A percentile compares a stretch with the other conserved stretches of the same genome.
These are phyloP conservation scores for Hylaea fasciaria DNA, from an alignment of 2,888 invertebrate genomes.

Conservation along the genomic window DNA sequence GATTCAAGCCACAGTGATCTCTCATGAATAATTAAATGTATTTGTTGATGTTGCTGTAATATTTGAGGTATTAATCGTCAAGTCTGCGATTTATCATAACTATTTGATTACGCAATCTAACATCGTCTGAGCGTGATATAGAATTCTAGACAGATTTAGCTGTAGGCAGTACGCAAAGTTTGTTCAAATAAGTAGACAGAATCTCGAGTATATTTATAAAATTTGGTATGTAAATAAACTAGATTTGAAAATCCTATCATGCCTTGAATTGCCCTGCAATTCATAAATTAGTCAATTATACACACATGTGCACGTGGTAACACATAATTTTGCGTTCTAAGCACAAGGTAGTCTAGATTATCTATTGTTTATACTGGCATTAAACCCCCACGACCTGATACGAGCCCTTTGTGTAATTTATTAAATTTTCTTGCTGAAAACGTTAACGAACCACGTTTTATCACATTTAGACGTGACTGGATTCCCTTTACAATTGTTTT, in stretches of 20 bases:
- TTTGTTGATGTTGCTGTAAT: constrained; percentile 1
- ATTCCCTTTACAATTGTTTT: constrained; percentile 24
- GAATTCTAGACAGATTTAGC: constrained; percentile 16
- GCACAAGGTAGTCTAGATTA: background rate
- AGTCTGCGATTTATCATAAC: background rate
- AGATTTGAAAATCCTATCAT: too few species aligned
- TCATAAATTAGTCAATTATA: too few species aligned
- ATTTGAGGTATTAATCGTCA: constrained; percentile 1
- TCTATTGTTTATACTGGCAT: background rate
- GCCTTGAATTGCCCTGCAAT: too few species aligned
- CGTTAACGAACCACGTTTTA: constrained; percentile 51
- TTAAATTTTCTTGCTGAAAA: constrained; percentile 47
- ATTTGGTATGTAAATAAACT: constrained; percentile 1
- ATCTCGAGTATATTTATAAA: background rate
- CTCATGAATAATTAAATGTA: constrained; percentile 14
- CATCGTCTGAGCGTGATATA: constrained; percentile 28
- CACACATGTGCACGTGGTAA: too few species aligned
- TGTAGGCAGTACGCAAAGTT: constrained; percentile 19
- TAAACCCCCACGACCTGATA: constrained; percentile 12
- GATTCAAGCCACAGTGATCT: background rate
- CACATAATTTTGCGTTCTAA: too few species aligned
- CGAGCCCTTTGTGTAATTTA: constrained; percentile 43
- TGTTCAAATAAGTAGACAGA: constrained; percentile 11
- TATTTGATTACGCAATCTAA: background rate
- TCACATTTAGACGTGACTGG: constrained; percentile 45